Conservation (phyloP, 2,797 vertebrate genomes). For the Balearica regulorum region DNA sequence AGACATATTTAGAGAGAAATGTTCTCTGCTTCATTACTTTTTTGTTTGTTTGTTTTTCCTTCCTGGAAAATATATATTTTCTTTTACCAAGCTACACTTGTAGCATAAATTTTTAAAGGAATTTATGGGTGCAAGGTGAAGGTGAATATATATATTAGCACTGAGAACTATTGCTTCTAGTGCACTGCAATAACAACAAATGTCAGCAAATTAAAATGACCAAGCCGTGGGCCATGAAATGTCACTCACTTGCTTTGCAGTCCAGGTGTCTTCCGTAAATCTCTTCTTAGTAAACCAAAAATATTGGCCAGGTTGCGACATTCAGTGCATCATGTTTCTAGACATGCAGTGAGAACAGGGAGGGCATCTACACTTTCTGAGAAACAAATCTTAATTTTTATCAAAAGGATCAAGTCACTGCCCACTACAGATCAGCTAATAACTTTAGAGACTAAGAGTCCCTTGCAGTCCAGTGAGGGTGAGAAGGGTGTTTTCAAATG, state of each 20-base stretch:
- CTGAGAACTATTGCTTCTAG: not conserved
- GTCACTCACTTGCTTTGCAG: not conserved
- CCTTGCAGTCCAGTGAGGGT: no score
- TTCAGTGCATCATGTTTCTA: not conserved
- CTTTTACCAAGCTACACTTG: not conserved
- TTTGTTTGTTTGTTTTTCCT: not conserved
- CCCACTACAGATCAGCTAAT: not conserved
- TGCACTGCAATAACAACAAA: not conserved
- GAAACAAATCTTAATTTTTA: not conserved
- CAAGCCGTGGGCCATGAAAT: not conserved
- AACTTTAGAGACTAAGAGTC: not conserved
- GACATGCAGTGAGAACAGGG: not conserved
- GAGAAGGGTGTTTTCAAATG: not conserved
- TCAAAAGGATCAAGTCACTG: not conserved
- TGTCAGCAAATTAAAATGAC: not conserved
- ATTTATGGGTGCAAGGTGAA: not conserved
- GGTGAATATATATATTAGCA: no score
- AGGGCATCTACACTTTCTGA: not conserved
- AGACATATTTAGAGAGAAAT: not conserved
- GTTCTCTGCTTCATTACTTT: not conserved
- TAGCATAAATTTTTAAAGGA: not conserved
- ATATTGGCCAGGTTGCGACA: no score
- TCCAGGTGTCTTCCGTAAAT: rapidly evolving
- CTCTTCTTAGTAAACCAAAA: not conserved
- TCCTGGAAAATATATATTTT: not conserved